These are phyloP conservation scores for Tokudaia tokunoshimensis DNA, from an alignment of 2,797 vertebrate species.

Conservation along the genomic window DNA sequence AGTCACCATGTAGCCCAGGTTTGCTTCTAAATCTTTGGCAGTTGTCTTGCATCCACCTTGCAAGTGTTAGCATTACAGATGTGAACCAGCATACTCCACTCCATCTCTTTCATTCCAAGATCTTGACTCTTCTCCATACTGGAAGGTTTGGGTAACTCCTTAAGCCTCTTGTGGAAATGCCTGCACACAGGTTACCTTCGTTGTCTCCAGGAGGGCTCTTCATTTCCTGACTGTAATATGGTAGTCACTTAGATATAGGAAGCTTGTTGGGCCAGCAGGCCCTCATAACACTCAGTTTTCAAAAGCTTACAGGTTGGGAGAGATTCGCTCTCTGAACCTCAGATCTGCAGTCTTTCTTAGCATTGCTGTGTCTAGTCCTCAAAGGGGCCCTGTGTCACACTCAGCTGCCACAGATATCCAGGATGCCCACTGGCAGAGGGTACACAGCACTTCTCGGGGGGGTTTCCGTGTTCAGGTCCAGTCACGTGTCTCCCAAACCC, in stretches of 20 bases:
- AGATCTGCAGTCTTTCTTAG: neutral
- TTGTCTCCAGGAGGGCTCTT: neutral
- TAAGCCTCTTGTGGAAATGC: conserved; percentile 24
- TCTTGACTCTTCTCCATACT: neutral
- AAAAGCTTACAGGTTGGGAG: neutral
- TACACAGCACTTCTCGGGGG: neutral
- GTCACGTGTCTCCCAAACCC: neutral
- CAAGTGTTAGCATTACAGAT: neutral
- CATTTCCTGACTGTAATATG: neutral
- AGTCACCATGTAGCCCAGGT: neutral
- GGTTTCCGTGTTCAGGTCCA: neutral
- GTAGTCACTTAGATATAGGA: neutral
- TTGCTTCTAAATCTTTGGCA: neutral
- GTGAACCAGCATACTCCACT: no score
- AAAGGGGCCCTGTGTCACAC: neutral
- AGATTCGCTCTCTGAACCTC: neutral
- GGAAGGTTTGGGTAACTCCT: conserved; percentile 13
- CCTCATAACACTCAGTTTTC: neutral
- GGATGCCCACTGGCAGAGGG: conserved; percentile 20
- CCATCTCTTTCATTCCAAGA: neutral
- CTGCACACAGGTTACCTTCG: neutral
- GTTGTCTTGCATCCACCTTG: neutral
- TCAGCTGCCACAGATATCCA: neutral
- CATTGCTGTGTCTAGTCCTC: neutral
- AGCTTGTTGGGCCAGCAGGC: neutral